phyloP scores from a whole-genome alignment of 35 echinoderm and acorn worm species.

The Eucidaris tribuloides region DNA sequence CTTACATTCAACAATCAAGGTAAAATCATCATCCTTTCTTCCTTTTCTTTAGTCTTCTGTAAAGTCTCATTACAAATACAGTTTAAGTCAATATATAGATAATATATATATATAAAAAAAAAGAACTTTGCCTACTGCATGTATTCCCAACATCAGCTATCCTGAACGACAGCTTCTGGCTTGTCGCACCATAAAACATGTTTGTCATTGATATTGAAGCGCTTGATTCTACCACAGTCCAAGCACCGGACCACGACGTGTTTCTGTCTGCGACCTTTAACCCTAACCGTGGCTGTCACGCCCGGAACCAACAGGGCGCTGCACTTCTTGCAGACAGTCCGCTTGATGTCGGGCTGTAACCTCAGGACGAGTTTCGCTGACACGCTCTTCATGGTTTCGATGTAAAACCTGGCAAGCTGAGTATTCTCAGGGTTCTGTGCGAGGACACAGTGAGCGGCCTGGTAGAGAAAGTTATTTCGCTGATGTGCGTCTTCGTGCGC shows the following conservation, averaged over 20 bases:
- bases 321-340: conserved; percentile 90
- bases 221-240: conserved; percentile 74
- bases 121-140: no score
- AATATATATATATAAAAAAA: no score
- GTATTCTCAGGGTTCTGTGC: conserved; percentile 68
- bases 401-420: conserved; percentile 73
- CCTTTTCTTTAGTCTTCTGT: no score
- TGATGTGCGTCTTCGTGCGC: background rate
- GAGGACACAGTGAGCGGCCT: conserved; percentile 68
- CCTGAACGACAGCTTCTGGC: conserved; percentile 44
- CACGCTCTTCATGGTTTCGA: conserved; percentile 68
- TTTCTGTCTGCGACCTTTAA: conserved; percentile 79
- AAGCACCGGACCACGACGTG: conserved; percentile 76
- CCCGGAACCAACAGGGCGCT: conserved; percentile 79
- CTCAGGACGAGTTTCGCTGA: conserved; percentile 56
- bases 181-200: conserved; percentile 74
- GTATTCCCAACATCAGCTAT: no score
- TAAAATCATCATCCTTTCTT: no score
- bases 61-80: no score
- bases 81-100: no score
- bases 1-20: no score
- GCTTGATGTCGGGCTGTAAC: conserved; percentile 85
- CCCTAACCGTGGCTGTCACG: conserved; percentile 75
- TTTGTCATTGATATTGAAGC: conserved; percentile 55
- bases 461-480: conserved; percentile 20